phyloP scores from a whole-genome alignment of 2,797 vertebrate species.

The Aythya fuligula region DNA sequence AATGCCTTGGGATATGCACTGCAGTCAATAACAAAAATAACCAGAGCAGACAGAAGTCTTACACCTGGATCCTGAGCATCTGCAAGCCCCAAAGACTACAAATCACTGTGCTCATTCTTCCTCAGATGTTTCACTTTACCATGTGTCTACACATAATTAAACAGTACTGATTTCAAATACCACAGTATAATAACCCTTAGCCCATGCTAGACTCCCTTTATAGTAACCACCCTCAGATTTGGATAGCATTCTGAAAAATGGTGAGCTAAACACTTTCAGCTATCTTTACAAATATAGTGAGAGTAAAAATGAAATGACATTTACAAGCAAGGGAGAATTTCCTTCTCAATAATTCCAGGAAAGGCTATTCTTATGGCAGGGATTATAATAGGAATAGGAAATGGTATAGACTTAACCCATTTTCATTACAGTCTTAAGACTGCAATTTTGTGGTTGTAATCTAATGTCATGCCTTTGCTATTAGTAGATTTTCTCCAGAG shows the following conservation, averaged over 20 bases:
- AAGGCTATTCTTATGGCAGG: conserved; percentile 37
- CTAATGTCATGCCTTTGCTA: conserved; percentile 63
- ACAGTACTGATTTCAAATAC: conserved; percentile 2
- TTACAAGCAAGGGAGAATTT: conserved; percentile 39
- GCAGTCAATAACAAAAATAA: neutral
- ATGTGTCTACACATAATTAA: neutral
- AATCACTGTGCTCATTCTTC: neutral
- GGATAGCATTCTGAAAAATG: conserved; percentile 27
- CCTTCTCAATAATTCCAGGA: conserved; percentile 40
- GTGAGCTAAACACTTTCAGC: neutral
- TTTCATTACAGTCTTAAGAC: conserved; percentile 54
- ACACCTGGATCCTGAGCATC: neutral
- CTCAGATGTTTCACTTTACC: neutral
- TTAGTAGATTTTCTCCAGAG: conserved; percentile 63
- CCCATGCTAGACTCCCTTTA: neutral
- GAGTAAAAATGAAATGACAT: conserved; percentile 22
- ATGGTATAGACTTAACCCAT: conserved; percentile 47
- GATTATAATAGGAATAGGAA: conserved; percentile 39
- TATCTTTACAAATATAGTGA: conserved; percentile 18
- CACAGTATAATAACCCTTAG: neutral
- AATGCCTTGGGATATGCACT: neutral
- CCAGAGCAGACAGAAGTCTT: neutral
- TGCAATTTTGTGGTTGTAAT: conserved; percentile 66
- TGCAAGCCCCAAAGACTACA: neutral
- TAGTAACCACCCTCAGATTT: neutral